A percentile compares a stretch with the other conserved stretches of the same genome.
These are phyloP conservation scores for Muraenolepis orangiensis DNA, from an alignment of 2,797 vertebrate genomes.

Conservation along the genomic window DNA sequence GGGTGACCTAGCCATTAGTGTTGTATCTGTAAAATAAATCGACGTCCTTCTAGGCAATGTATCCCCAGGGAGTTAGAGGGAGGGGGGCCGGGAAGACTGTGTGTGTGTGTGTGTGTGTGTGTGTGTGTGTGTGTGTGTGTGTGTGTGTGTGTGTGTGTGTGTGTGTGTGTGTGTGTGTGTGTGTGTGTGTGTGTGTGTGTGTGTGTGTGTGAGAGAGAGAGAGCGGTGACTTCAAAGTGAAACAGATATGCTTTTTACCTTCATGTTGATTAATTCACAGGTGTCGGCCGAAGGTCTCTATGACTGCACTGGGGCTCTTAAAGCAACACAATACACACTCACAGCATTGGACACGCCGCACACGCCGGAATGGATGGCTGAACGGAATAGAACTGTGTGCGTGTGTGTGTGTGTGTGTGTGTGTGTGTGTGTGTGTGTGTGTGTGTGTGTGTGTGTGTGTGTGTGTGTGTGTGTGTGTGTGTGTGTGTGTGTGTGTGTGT, in stretches of 20 bases:
- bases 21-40: conserved; percentile 54
- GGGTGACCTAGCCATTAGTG: conserved; percentile 43
- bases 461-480: too few species aligned
- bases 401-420: too few species aligned
- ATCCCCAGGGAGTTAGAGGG: conserved; percentile 37
- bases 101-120: conserved; percentile 4
- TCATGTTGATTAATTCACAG: conserved; percentile 56
- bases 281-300: conserved; percentile 39
- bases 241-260: conserved; percentile 40
- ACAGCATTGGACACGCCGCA: too few species aligned
- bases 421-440: too few species aligned
- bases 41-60: conserved; percentile 46
- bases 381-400: too few species aligned
- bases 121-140: background rate
- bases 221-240: conserved; percentile 26
- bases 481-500: background rate
- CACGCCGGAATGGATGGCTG: too few species aligned
- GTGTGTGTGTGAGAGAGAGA: background rate
- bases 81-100: too few species aligned
- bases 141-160: background rate
- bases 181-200: conserved; percentile 1
- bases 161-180: background rate
- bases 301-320: background rate
- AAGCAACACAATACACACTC: background rate
- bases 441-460: too few species aligned